Percentiles rank a stretch among this genome's conserved stretches.
Evolutionary conservation across 1,140 invertebrate genomes (phyloP).

Genomic region (Aphis craccivora): DNA sequence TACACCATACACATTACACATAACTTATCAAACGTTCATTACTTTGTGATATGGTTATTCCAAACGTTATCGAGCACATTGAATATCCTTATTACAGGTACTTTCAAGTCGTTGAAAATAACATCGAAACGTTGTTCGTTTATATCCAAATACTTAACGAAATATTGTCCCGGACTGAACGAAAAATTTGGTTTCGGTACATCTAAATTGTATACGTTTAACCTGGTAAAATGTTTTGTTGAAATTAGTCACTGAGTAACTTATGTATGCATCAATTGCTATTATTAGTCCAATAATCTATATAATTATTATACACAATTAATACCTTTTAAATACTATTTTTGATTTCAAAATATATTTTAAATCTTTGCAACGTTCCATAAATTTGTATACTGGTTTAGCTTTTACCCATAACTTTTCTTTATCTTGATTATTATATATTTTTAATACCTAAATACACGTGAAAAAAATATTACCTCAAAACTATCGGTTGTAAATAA

Average conservation of each 20-base stretch:
- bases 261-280: not conserved
- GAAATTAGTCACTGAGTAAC: not conserved
- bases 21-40: not conserved
- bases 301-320: not conserved
- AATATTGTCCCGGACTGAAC: not conserved
- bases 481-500: not conserved
- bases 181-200: not conserved
- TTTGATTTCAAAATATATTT: constrained; percentile 31
- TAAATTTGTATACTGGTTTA: not conserved
- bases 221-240: not conserved
- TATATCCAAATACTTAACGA: not conserved
- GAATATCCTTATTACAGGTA: not conserved
- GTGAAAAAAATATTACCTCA: not conserved
- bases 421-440: not conserved
- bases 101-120: not conserved
- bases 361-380: not conserved
- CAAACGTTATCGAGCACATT: not conserved
- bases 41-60: not conserved
- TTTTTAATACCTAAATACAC: not conserved
- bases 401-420: not conserved
- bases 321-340: constrained; percentile 44
- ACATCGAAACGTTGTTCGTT: not conserved
- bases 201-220: not conserved
- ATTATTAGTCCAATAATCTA: not conserved
- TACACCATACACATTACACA: not conserved